Evolutionary conservation across 1,140 invertebrate species (phyloP).

Genomic region (Whitmania pigra): DNA sequence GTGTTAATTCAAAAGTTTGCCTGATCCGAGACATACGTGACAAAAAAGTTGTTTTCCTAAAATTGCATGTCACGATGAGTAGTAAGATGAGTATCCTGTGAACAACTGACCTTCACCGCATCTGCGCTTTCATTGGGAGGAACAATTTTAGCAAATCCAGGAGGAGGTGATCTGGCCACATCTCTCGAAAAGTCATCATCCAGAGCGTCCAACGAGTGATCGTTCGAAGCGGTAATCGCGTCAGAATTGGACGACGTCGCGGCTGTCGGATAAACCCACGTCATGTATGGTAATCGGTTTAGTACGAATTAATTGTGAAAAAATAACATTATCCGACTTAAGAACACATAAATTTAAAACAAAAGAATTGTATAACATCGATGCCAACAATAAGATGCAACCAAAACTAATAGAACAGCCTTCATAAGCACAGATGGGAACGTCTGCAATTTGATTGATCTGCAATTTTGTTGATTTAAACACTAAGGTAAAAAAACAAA

Average conservation of each 20-base stretch:
- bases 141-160: slow-evolving; percentile 2
- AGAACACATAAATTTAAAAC: background rate
- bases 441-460: too few species aligned
- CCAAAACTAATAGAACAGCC: too few species aligned
- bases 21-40: background rate
- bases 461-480: too few species aligned
- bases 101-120: too few species aligned
- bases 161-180: background rate
- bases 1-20: background rate
- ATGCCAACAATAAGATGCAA: background rate
- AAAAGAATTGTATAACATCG: background rate
- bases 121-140: too few species aligned
- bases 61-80: too few species aligned
- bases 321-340: background rate
- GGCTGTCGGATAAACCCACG: background rate
- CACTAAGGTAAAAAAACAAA: too few species aligned
- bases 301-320: background rate
- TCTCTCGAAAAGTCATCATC: background rate
- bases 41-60: too few species aligned
- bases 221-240: background rate
- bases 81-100: too few species aligned
- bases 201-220: background rate
- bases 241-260: background rate
- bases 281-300: background rate
- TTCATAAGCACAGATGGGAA: too few species aligned